A percentile compares a stretch with the other conserved stretches of the same genome.
Conservation (phyloP, 23 tunicate species). For the Phallusia fumigata region DNA sequence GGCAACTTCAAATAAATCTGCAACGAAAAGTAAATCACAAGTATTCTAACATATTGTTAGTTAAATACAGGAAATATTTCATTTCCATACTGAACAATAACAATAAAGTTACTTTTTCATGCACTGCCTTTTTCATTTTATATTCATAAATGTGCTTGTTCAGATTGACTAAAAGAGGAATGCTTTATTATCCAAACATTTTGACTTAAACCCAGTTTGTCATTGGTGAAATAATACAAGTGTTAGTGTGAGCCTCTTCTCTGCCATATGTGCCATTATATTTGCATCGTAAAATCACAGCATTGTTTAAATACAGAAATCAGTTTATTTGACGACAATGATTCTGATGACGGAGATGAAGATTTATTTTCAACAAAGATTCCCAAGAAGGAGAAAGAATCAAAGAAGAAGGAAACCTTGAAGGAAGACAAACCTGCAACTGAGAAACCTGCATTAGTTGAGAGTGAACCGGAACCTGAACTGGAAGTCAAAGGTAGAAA, state of each 20-base stretch:
- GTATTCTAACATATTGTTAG: too few species aligned
- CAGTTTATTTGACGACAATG: neutral
- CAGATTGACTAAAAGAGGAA: too few species aligned
- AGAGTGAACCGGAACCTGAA: neutral
- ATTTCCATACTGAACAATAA: too few species aligned
- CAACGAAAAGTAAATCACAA: too few species aligned
- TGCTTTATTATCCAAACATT: too few species aligned
- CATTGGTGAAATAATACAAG: too few species aligned
- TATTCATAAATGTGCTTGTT: neutral
- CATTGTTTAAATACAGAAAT: neutral
- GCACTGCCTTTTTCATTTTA: neutral
- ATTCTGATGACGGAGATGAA: slow-evolving; percentile 20
- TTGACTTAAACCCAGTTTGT: too few species aligned
- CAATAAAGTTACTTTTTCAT: neutral
- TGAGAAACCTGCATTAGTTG: neutral
- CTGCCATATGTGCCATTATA: too few species aligned
- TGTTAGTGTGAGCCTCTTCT: too few species aligned
- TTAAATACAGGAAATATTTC: too few species aligned
- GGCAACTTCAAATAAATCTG: too few species aligned
- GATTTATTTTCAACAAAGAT: slow-evolving; percentile 16
- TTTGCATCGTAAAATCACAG: too few species aligned
- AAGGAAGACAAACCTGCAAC: neutral
- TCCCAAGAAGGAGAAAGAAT: neutral
- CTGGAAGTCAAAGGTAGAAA: neutral
- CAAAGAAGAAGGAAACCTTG: neutral